Percentiles rank a stretch among this genome's conserved stretches.
phyloP scores from a whole-genome alignment of 1,140 invertebrate genomes.

The Drosophila asahinai region DNA sequence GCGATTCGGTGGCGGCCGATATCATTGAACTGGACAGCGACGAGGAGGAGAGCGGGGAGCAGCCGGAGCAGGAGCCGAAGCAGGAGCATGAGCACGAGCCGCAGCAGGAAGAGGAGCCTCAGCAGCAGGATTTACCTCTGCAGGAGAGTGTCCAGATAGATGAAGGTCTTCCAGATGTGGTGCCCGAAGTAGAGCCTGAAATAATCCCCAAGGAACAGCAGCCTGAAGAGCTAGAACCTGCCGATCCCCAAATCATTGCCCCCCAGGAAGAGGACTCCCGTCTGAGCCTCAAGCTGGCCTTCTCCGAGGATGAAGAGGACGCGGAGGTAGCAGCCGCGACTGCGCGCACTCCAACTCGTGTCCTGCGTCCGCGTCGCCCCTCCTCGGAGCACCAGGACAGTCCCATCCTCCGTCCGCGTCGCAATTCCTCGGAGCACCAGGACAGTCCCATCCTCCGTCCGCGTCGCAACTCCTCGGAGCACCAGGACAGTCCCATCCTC shows the following conservation, averaged over 20 bases:
- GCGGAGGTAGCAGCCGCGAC: neutral
- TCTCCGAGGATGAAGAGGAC: constrained; percentile 41
- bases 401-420: too few species aligned
- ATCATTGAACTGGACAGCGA: constrained; percentile 62
- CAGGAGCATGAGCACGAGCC: too few species aligned
- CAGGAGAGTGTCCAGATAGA: too few species aligned
- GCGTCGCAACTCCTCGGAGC: too few species aligned
- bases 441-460: neutral
- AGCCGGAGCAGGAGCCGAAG: neutral
- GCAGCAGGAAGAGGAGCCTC: too few species aligned
- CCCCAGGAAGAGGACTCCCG: constrained; percentile 27
- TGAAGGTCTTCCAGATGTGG: too few species aligned
- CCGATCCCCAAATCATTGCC: too few species aligned
- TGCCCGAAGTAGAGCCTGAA: neutral
- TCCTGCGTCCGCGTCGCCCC: neutral
- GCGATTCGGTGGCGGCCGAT: constrained; percentile 47
- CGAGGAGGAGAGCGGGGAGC: neutral
- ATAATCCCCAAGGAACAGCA: neutral
- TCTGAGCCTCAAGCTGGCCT: constrained; percentile 20
- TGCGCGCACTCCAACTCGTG: neutral
- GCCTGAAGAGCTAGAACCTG: neutral
- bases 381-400: neutral
- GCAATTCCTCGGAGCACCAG: too few species aligned
- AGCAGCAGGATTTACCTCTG: neutral
- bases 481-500: constrained; percentile 4